Conservation (phyloP, 2,797 vertebrate species). For the Anniella stebbinsi region DNA sequence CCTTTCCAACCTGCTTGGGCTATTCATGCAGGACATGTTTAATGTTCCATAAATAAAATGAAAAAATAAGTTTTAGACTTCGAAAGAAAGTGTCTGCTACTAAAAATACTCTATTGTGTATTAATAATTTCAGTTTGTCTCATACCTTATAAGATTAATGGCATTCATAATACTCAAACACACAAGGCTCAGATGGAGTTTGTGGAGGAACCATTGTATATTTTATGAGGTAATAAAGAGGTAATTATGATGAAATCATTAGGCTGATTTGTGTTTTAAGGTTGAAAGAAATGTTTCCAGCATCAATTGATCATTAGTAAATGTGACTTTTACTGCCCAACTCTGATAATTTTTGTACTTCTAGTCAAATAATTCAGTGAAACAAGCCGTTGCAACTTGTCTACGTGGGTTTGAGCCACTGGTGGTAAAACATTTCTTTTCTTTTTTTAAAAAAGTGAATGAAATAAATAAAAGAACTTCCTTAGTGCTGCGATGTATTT, state of each 20-base stretch:
- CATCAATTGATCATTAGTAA: slow-evolving; percentile 2
- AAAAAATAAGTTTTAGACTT: background rate
- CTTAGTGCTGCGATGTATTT: background rate
- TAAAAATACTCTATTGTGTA: background rate
- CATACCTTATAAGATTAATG: background rate
- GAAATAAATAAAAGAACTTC: background rate
- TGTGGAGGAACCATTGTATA: background rate
- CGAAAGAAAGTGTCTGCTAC: rapidly evolving
- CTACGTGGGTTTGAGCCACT: background rate
- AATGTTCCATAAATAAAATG: background rate
- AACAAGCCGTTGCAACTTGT: background rate
- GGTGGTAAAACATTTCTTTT: background rate
- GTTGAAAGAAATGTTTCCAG: background rate
- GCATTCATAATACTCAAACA: background rate
- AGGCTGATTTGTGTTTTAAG: background rate
- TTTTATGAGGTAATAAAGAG: slow-evolving; percentile 13
- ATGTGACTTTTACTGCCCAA: background rate
- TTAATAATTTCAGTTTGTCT: background rate
- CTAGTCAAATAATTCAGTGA: background rate
- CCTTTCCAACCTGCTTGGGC: background rate
- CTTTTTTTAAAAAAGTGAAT: background rate
- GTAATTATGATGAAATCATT: background rate
- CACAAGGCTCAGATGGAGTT: background rate
- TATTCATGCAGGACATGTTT: background rate
- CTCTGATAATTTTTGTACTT: background rate